A percentile compares a stretch with the other conserved stretches of the same genome.
Conservation (phyloP, 2,888 invertebrate genomes). For the Pogonocherus hispidulus region DNA sequence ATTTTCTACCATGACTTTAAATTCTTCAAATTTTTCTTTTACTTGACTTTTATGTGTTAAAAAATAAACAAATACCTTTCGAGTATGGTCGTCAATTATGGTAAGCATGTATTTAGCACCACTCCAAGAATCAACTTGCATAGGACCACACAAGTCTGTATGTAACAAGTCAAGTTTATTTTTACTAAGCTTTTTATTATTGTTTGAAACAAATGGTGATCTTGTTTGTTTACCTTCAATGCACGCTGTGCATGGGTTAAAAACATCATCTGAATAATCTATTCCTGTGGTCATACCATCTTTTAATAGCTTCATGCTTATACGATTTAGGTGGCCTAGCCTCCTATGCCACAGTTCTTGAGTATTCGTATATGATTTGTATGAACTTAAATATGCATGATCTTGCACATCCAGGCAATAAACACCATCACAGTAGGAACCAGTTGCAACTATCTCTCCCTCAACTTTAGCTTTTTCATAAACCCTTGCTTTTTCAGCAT, state of each 20-base stretch:
- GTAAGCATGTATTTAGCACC: too few relatives aligned
- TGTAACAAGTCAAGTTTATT: slow-evolving; percentile 21
- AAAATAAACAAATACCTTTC: slow-evolving; percentile 8
- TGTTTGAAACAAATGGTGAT: neutral
- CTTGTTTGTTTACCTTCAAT: slow-evolving; percentile 1
- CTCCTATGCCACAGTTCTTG: slow-evolving; percentile 38
- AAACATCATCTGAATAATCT: slow-evolving; percentile 19
- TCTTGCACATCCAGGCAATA: too few relatives aligned
- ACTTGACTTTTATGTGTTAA: neutral
- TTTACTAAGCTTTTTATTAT: neutral
- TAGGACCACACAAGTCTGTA: slow-evolving; percentile 36
- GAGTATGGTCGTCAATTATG: too few relatives aligned
- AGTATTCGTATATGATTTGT: too few relatives aligned
- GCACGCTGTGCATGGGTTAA: neutral
- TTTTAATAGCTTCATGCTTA: slow-evolving; percentile 42
- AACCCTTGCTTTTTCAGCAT: too few relatives aligned
- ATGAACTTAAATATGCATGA: too few relatives aligned
- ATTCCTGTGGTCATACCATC: slow-evolving; percentile 43
- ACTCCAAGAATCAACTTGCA: too few relatives aligned
- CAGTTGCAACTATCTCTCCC: too few relatives aligned
- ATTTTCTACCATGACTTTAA: too few relatives aligned
- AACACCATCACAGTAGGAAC: too few relatives aligned
- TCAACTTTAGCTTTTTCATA: too few relatives aligned
- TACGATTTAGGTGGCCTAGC: slow-evolving; percentile 40
- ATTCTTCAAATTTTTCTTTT: too few relatives aligned